Percentiles rank a stretch among this genome's conserved stretches.
These are phyloP conservation scores for Crossoptilon crossoptilon DNA, from an alignment of 2,797 vertebrate genomes.

Conservation along the genomic window DNA sequence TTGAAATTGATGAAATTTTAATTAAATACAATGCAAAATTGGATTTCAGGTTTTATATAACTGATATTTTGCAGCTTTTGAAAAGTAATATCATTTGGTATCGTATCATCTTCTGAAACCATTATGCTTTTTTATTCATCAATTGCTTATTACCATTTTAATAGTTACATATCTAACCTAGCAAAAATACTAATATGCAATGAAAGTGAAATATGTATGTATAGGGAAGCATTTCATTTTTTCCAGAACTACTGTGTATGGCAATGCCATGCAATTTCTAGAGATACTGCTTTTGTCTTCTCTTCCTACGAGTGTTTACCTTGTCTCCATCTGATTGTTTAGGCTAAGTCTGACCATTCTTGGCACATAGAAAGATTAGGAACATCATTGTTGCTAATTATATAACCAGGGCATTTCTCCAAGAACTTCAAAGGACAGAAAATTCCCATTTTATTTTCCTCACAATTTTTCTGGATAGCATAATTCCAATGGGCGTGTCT, in stretches of 20 bases:
- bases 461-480: not conserved
- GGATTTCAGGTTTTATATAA: not conserved
- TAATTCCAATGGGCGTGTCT: not conserved
- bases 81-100: not conserved
- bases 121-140: not conserved
- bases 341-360: not conserved
- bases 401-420: not conserved
- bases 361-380: not conserved
- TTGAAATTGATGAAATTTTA: not conserved
- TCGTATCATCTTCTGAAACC: not conserved
- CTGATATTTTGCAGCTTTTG: not conserved
- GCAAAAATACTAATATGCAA: not conserved
- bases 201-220: not conserved
- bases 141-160: not conserved
- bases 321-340: not conserved
- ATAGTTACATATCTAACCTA: not conserved
- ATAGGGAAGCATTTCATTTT: not conserved
- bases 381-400: not conserved
- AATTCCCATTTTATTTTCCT: not conserved
- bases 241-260: not conserved
- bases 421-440: not conserved
- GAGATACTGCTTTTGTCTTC: not conserved
- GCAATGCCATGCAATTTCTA: not conserved
- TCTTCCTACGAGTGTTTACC: not conserved
- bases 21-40: not conserved